Conservation (phyloP, 2,113 vertebrate species). For the Petaurus breviceps region DNA sequence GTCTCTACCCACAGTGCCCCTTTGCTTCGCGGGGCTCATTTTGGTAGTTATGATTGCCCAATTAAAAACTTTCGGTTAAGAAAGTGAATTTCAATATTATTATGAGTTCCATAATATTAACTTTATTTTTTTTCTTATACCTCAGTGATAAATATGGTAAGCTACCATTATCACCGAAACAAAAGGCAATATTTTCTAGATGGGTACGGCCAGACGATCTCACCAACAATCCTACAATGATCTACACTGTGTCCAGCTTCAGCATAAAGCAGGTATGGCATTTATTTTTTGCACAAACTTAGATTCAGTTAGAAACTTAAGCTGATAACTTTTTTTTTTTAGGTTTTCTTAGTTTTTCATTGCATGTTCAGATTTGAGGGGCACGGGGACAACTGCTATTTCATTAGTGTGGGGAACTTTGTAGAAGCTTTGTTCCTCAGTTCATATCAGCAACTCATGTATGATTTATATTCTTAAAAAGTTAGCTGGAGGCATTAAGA, state of each 20-base stretch:
- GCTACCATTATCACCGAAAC: constrained; percentile 95
- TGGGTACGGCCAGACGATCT: constrained; percentile 97
- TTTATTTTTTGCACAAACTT: constrained; percentile 44
- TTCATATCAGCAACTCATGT: not conserved
- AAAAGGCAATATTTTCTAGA: constrained; percentile 95
- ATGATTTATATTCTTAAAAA: not conserved
- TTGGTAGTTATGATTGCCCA: not conserved
- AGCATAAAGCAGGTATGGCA: constrained; percentile 96
- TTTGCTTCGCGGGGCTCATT: not conserved
- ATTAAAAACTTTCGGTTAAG: not conserved
- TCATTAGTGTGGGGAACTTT: not conserved
- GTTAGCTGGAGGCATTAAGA: not conserved
- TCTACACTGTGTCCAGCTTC: constrained; percentile 99
- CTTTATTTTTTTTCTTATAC: constrained; percentile 47
- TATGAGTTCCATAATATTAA: constrained; percentile 42
- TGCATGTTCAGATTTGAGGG: constrained; percentile 1
- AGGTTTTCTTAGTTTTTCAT: constrained; percentile 26
- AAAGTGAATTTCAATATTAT: constrained; percentile 41
- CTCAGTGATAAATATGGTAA: constrained; percentile 94
- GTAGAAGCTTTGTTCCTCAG: not conserved
- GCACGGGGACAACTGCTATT: not conserved
- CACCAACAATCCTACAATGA: constrained; percentile 96
- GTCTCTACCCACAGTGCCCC: not conserved
- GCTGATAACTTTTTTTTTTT: constrained; percentile 48
- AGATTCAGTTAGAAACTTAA: constrained; percentile 37